A percentile compares a stretch with the other conserved stretches of the same genome.
These are phyloP conservation scores for Apoda limacodes DNA, from an alignment of 2,888 invertebrate genomes.

Conservation along the genomic window DNA sequence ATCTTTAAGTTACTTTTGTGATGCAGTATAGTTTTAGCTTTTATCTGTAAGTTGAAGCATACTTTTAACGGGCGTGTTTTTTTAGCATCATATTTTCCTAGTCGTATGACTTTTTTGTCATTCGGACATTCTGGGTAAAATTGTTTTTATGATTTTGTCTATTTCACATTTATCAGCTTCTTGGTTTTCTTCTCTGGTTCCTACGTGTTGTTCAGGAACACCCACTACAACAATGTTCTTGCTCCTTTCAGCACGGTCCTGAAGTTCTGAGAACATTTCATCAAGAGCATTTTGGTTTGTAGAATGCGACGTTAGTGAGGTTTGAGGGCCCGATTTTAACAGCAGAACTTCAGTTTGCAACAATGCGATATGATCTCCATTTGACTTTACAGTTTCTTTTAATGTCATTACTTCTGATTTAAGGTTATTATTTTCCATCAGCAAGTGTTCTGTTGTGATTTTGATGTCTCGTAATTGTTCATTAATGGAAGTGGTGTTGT, in stretches of 20 bases:
- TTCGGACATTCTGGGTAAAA: conserved; percentile 3
- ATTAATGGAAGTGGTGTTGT: conserved; percentile 1
- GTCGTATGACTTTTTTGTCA: neutral
- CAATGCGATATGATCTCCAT: conserved; percentile 1
- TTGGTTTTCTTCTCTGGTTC: too few species aligned
- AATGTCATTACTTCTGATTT: conserved; percentile 1
- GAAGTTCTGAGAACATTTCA: conserved; percentile 1
- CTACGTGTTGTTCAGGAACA: too few species aligned
- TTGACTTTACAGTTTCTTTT: conserved; percentile 1
- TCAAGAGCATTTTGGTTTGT: neutral
- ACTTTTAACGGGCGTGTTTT: conserved; percentile 4
- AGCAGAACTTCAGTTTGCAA: conserved; percentile 1
- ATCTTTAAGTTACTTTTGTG: neutral
- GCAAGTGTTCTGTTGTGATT: conserved; percentile 3
- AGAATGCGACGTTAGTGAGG: too few species aligned
- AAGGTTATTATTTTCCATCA: conserved; percentile 1
- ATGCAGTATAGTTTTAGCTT: conserved; percentile 1
- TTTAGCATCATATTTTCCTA: conserved; percentile 2
- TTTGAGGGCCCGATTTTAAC: too few species aligned
- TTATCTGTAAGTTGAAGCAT: neutral
- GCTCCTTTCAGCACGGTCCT: too few species aligned
- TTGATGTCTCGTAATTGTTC: conserved; percentile 1
- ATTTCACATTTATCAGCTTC: too few species aligned
- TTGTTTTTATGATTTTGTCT: too few species aligned
- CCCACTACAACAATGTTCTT: too few species aligned